Percentiles rank a stretch among this genome's conserved stretches.
Conservation (phyloP, 2,113 vertebrate species). For the mouse (Mus musculus) region GRCm39 chr1:154756001-154756500, state of each 20-base stretch:
- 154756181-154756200: not conserved
- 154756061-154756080: not conserved
- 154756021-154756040: not conserved
- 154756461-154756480: not conserved
- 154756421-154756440: not conserved
- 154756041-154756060: not conserved
- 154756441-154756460: not conserved
- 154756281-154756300: not conserved
- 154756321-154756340: not conserved
- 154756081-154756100: not conserved
- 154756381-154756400: not conserved
- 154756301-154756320: not conserved
- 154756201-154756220: not conserved
- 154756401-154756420: not conserved
- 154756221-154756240: not conserved
- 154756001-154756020: not conserved
- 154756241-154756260: not conserved
- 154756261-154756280: not conserved
- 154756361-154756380: not conserved
- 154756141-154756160: not conserved
- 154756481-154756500: not conserved
- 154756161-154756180: not conserved
- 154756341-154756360: not conserved
- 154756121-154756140: not conserved
- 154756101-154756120: not conserved